Evolutionary conservation across 2,113 vertebrate species (phyloP).

Genomic region (Merops nubicus): DNA sequence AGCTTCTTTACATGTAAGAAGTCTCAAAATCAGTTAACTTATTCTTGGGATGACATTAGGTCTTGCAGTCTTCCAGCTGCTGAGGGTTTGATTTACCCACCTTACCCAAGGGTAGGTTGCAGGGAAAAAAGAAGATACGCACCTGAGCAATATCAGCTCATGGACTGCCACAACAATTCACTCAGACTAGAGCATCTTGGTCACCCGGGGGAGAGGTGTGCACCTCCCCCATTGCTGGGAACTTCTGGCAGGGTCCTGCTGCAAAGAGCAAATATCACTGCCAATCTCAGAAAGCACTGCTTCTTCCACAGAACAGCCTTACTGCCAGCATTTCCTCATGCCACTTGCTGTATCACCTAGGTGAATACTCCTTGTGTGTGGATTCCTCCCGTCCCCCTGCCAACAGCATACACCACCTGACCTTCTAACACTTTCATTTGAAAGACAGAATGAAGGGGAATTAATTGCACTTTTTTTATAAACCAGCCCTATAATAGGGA

Average conservation of each 20-base stretch:
- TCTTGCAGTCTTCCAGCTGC: neutral
- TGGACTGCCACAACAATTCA: neutral
- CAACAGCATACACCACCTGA: neutral
- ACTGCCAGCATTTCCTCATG: neutral
- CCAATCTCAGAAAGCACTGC: neutral
- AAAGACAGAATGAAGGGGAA: neutral
- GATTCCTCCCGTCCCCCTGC: accelerated
- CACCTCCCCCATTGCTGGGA: neutral
- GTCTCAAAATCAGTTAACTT: neutral
- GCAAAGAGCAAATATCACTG: neutral
- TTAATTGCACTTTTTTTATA: neutral
- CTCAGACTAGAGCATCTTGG: neutral
- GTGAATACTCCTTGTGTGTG: neutral
- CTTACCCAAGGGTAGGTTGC: neutral
- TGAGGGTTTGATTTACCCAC: neutral
- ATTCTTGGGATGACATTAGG: neutral
- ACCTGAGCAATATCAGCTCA: neutral
- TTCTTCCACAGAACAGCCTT: neutral
- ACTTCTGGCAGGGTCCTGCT: neutral
- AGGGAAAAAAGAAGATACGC: neutral
- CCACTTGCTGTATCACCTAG: neutral
- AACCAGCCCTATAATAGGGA: neutral
- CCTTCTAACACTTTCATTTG: neutral
- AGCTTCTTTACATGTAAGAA: neutral
- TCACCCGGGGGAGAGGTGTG: neutral